These are phyloP conservation scores for Cololabis saira DNA, from an alignment of 2,113 vertebrate species.

Conservation along the genomic window DNA sequence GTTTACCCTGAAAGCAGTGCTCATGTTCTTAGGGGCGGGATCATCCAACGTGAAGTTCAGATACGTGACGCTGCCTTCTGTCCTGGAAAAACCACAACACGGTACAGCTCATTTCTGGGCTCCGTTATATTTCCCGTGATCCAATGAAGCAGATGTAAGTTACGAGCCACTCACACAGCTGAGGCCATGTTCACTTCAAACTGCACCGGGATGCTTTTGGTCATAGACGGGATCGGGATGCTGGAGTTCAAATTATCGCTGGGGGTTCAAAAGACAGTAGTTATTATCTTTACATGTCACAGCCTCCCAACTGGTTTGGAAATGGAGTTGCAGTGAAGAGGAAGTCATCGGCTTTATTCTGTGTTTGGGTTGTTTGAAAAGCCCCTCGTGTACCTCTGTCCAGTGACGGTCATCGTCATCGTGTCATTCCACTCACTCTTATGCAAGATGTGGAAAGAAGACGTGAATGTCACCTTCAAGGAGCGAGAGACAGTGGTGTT, in stretches of 20 bases:
- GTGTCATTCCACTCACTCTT: slow-evolving; percentile 62
- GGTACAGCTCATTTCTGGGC: not conserved
- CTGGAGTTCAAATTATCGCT: slow-evolving; percentile 75
- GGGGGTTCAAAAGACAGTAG: slow-evolving; percentile 10
- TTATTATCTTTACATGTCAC: not conserved
- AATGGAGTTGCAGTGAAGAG: not conserved
- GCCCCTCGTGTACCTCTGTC: slow-evolving; percentile 61
- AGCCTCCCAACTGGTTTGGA: no score
- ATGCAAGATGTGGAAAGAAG: slow-evolving; percentile 45
- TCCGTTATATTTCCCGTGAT: no score
- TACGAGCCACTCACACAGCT: slow-evolving; percentile 66
- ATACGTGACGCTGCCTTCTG: slow-evolving; percentile 46
- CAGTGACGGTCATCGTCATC: slow-evolving; percentile 59
- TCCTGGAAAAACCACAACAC: slow-evolving; percentile 27
- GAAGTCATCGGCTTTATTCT: not conserved
- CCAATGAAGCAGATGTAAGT: not conserved
- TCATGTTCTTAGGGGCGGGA: slow-evolving; percentile 35
- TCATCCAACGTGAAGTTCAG: slow-evolving; percentile 74
- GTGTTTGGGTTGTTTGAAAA: not conserved
- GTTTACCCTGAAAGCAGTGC: slow-evolving; percentile 56
- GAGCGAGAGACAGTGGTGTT: not conserved
- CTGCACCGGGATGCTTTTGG: slow-evolving; percentile 62
- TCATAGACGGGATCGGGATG: not conserved
- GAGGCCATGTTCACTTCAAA: slow-evolving; percentile 67
- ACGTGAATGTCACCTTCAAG: slow-evolving; percentile 61